Evolutionary conservation across 2,797 vertebrate genomes (phyloP).

Genomic region (Salarias fasciatus): DNA sequence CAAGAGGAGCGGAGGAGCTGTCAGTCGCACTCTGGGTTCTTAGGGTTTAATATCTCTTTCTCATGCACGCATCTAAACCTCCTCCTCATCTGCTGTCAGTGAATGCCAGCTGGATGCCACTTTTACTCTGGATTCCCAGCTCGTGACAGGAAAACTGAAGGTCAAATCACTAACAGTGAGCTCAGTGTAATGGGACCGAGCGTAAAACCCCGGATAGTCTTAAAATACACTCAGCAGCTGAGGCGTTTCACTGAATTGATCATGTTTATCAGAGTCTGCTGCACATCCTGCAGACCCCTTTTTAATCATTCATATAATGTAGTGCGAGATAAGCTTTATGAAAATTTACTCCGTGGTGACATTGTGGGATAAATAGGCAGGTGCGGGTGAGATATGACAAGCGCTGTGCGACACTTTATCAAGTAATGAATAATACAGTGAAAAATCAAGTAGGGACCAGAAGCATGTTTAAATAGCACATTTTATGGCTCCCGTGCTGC

Average conservation of each 20-base stretch:
- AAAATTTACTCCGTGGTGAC: conserved; percentile 52
- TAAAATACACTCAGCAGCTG: conserved; percentile 57
- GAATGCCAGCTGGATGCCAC: conserved; percentile 64
- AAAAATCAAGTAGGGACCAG: conserved; percentile 15
- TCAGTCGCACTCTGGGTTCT: conserved; percentile 64
- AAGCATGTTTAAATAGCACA: conserved; percentile 16
- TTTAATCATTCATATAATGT: conserved; percentile 58
- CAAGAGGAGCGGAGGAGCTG: conserved; percentile 63
- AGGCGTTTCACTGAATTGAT: conserved; percentile 58
- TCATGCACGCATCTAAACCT: conserved; percentile 66
- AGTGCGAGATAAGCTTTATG: conserved; percentile 55
- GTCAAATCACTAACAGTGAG: conserved; percentile 66
- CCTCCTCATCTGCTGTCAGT: conserved; percentile 70
- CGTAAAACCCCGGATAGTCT: conserved; percentile 61
- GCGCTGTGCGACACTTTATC: conserved; percentile 39
- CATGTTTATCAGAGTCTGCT: conserved; percentile 61
- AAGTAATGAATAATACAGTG: conserved; percentile 46
- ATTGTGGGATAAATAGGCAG: conserved; percentile 45
- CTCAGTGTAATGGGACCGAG: conserved; percentile 62
- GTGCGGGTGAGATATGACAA: conserved; percentile 45
- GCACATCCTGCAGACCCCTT: conserved; percentile 32
- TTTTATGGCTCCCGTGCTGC: conserved; percentile 18
- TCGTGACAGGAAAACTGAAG: conserved; percentile 62
- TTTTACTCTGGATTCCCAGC: conserved; percentile 65
- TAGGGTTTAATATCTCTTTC: conserved; percentile 75